phyloP scores from a whole-genome alignment of 1,140 invertebrate species.

The Magallana ariakensis region DNA sequence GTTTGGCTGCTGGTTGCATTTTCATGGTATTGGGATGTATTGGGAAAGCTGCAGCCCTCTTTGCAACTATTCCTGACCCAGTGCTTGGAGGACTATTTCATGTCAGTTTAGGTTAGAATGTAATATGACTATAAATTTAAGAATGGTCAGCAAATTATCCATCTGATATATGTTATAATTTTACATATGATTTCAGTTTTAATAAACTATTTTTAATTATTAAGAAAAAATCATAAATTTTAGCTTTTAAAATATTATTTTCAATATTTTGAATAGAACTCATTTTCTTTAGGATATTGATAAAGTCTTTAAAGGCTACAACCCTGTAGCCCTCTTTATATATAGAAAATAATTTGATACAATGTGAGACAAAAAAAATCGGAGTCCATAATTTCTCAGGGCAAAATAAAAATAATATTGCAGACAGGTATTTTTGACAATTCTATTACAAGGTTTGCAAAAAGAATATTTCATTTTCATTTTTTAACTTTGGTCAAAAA shows the following conservation, averaged over 20 bases:
- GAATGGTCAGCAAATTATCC: not conserved
- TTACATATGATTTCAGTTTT: not conserved
- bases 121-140: too few species aligned
- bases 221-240: not conserved
- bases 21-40: constrained; percentile 90
- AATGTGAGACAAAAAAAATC: too few species aligned
- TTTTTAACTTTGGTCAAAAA: too few species aligned
- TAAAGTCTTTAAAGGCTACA: not conserved
- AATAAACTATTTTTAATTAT: not conserved
- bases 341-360: too few species aligned
- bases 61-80: constrained; percentile 92
- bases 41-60: constrained; percentile 86
- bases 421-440: too few species aligned
- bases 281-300: too few species aligned
- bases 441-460: too few species aligned
- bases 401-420: too few species aligned
- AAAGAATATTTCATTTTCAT: too few species aligned
- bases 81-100: constrained; percentile 92
- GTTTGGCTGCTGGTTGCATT: constrained; percentile 88
- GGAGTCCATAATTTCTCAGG: too few species aligned
- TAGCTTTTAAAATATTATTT: not conserved
- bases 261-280: not conserved
- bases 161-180: not conserved
- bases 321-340: too few species aligned
- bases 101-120: constrained; percentile 88